Evolutionary conservation across 1,140 invertebrate genomes (phyloP).

Genomic region (Hesperophylax magnus): DNA sequence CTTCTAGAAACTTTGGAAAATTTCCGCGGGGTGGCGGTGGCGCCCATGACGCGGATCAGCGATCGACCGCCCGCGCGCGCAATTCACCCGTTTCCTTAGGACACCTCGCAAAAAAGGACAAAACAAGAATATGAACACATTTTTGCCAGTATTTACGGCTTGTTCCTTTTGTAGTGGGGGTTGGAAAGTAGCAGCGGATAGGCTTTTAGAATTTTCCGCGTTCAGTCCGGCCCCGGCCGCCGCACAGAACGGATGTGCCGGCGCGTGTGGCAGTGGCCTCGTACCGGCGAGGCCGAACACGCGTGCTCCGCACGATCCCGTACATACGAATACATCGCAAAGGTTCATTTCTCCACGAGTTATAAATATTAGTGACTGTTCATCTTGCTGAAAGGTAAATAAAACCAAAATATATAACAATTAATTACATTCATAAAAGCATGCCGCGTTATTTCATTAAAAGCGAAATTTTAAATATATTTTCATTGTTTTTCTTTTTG

Average conservation of each 20-base stretch:
- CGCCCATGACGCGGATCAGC: conserved; percentile 18
- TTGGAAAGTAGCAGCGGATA: neutral
- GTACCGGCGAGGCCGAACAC: conserved; percentile 7
- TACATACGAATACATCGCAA: too few species aligned
- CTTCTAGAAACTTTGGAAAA: neutral
- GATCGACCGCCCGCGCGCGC: conserved; percentile 44
- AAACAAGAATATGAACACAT: neutral
- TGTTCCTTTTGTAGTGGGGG: neutral
- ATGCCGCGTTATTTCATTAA: too few species aligned
- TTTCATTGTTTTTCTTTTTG: too few species aligned
- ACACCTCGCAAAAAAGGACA: neutral
- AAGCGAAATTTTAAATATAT: too few species aligned
- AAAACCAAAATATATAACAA: neutral
- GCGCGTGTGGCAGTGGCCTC: conserved; percentile 21
- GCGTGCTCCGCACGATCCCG: neutral
- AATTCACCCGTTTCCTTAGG: neutral
- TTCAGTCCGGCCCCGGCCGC: conserved; percentile 55
- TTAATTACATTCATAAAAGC: too few species aligned
- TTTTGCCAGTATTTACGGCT: too few species aligned
- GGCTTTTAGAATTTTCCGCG: neutral
- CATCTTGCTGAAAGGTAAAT: conserved; percentile 12
- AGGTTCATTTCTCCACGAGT: neutral
- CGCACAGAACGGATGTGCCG: conserved; percentile 45
- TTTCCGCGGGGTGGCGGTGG: conserved; percentile 24
- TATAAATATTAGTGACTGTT: neutral